Conservation (phyloP, 2,797 vertebrate species). For the Cygnus olor region DNA sequence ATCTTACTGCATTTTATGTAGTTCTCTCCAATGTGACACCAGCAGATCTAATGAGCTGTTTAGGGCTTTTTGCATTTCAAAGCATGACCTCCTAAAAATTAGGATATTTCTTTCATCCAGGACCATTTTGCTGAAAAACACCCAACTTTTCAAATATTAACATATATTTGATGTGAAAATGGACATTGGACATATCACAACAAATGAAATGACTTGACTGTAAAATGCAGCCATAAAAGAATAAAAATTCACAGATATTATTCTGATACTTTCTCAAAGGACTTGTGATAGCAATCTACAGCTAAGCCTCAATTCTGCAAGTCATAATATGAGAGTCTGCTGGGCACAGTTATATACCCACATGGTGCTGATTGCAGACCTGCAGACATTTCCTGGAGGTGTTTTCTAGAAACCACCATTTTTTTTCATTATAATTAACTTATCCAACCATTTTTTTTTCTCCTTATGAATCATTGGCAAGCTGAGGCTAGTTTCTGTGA, state of each 20-base stretch:
- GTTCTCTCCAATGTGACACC: background rate
- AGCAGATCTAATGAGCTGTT: constrained; percentile 45
- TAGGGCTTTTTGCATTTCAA: constrained; percentile 51
- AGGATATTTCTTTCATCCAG: constrained; percentile 16
- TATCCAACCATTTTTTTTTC: background rate
- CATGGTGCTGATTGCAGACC: background rate
- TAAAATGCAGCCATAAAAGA: background rate
- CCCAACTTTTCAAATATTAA: constrained; percentile 27
- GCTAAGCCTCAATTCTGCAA: background rate
- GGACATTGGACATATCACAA: background rate
- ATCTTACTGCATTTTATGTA: constrained; percentile 30
- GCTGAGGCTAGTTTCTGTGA: background rate
- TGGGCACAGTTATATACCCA: background rate
- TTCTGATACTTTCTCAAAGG: background rate
- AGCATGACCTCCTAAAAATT: constrained; percentile 39
- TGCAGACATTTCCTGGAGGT: background rate
- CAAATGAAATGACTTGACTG: background rate
- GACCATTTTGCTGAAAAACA: constrained; percentile 20
- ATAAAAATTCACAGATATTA: background rate
- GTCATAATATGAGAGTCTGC: background rate
- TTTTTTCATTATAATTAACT: constrained; percentile 4
- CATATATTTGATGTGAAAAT: constrained; percentile 40
- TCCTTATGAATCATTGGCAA: background rate
- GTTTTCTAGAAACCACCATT: background rate
- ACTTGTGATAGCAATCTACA: background rate